Conservation (phyloP, 2,113 vertebrate species). For the Thomomys bottae region DNA sequence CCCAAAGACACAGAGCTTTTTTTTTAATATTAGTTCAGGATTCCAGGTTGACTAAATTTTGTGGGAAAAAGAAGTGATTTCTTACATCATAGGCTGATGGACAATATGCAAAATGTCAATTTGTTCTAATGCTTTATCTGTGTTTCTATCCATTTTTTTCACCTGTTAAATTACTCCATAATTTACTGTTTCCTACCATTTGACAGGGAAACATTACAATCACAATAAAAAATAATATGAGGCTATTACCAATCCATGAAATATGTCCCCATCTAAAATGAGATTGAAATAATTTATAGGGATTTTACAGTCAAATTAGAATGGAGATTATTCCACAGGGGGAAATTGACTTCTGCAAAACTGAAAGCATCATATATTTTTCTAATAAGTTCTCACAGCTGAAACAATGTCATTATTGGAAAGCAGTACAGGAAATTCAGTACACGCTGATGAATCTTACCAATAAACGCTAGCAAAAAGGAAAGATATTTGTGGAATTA, state of each 20-base stretch:
- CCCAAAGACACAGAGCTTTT: not conserved
- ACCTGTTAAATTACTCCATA: conserved; percentile 72
- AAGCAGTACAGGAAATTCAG: conserved; percentile 69
- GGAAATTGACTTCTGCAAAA: conserved; percentile 67
- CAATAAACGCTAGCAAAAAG: conserved; percentile 70
- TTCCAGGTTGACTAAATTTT: conserved; percentile 60
- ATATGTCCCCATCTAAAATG: conserved; percentile 65
- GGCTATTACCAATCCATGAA: conserved; percentile 78
- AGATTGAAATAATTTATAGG: conserved; percentile 74
- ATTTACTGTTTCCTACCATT: conserved; percentile 72
- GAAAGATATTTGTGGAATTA: conserved; percentile 11
- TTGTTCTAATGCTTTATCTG: conserved; percentile 73
- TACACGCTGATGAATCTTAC: conserved; percentile 74
- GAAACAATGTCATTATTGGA: conserved; percentile 77
- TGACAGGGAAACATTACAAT: conserved; percentile 78
- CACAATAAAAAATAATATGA: conserved; percentile 80
- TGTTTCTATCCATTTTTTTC: conserved; percentile 73
- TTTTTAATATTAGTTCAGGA: conserved; percentile 40
- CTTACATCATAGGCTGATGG: conserved; percentile 62
- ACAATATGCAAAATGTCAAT: conserved; percentile 54
- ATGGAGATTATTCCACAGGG: conserved; percentile 75
- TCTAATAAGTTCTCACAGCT: conserved; percentile 78
- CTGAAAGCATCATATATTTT: conserved; percentile 78
- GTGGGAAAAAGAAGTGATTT: conserved; percentile 57
- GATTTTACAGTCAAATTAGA: conserved; percentile 78